Base-by-base conservation (phyloP, 30 jellyfish, hydroid and myxozoan genomes). In the Aurelia aurita region DNA sequence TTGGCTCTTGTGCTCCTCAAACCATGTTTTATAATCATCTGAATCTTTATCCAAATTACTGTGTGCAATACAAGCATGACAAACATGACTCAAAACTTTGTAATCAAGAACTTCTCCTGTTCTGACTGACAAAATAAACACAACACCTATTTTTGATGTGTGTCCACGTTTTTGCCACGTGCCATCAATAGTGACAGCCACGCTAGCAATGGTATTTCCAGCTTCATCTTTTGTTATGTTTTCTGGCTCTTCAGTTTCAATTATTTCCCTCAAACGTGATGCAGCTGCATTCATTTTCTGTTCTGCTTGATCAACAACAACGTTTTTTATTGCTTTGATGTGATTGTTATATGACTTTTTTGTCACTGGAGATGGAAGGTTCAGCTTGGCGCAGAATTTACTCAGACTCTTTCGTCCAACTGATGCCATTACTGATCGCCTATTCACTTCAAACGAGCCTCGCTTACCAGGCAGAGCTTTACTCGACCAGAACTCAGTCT, bases 131-230 rank as follows among this genome's bases (percentile, higher is more conserved):
- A 78, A 19, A 54, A 78, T 80, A 58, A 78, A 78, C 11, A 60
- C 68, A 43, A 78, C 59, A 31, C 89, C 89, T 28, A 59, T 78
- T 70, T 78, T 78, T 78, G 89, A 78, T 29, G 80, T 59, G 43
- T 59, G 80, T 22, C 89, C 89, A 16, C 89, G 80, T 70, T 78
- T 76, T 28, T 74, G 87, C 87, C 87, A 72, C 31, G 84, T 72
- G 69, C 67, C 67, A 45, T 72, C 84, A 72, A 54, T 61, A 75
- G 87, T 25, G 16, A 78, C 89, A 3, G 80, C 55, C 11, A 78
- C 89, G 61, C 61, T 78, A 13, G 80, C 79, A 3, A 62, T 35
- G 39, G 69, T 28, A 31, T 19, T 35, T n/a, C 87, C 89, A 78
- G 59, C 70, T 44, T 32, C 89, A 59, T 18, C 27, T 29, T 58